Percentiles rank a stretch among this genome's conserved stretches.
phyloP scores from a whole-genome alignment of 1,140 invertebrate species.

The Anastatus disparis region DNA sequence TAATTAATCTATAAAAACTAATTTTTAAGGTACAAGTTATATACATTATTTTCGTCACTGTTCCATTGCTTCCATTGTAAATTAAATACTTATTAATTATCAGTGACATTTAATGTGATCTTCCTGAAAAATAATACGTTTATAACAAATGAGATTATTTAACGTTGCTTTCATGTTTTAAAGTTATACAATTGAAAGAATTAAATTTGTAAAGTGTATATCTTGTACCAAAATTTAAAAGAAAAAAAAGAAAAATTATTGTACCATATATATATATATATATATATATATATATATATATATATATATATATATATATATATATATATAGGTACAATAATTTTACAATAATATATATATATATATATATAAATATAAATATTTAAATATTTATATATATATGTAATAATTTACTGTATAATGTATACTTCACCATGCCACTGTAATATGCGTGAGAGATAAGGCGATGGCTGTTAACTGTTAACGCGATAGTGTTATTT shows the following conservation, averaged over 20 bases:
- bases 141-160: constrained; percentile 37
- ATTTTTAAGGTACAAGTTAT: constrained; percentile 31
- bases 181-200: constrained; percentile 27
- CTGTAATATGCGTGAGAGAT: constrained; percentile 9
- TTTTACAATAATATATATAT: not conserved
- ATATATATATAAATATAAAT: not conserved
- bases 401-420: constrained; percentile 24
- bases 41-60: constrained; percentile 15
- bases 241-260: too few species aligned
- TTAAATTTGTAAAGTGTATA: constrained; percentile 23
- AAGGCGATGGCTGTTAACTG: constrained; percentile 36
- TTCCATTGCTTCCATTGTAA: constrained; percentile 26
- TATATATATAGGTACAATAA: constrained; percentile 10
- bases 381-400: not conserved
- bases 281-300: constrained; percentile 9
- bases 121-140: constrained; percentile 39
- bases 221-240: constrained; percentile 30
- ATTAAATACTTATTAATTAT: constrained; percentile 8
- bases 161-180: constrained; percentile 39
- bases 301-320: not conserved
- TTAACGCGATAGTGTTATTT: constrained; percentile 41
- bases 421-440: constrained; percentile 26
- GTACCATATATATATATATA: constrained; percentile 35
- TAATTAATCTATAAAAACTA: constrained; percentile 17
- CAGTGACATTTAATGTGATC: constrained; percentile 19